A percentile compares a stretch with the other conserved stretches of the same genome.
phyloP scores from a whole-genome alignment of 2,888 invertebrate species.

The Polydrusus pterygomalis region DNA sequence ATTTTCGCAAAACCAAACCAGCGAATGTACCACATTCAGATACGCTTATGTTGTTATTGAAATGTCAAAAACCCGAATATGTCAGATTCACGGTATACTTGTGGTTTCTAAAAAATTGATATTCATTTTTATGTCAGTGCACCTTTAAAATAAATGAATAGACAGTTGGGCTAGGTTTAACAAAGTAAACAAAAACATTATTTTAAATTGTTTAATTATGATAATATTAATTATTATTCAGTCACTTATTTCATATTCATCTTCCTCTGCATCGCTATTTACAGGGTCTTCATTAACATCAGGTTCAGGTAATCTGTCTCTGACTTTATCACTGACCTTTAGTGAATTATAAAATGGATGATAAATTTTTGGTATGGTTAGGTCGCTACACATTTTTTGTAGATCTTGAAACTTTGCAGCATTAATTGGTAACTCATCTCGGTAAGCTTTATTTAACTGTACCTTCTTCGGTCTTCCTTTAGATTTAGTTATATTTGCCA shows the following conservation, averaged over 20 bases:
- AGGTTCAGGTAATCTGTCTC: constrained; percentile 27
- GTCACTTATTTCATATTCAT: not conserved
- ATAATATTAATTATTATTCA: constrained; percentile 12
- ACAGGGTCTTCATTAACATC: not conserved
- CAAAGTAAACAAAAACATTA: not conserved
- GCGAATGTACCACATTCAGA: not conserved
- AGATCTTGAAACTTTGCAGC: constrained; percentile 20
- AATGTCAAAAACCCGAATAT: not conserved
- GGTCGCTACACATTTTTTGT: constrained; percentile 11
- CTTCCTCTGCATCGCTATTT: not conserved
- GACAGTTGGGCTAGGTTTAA: not conserved
- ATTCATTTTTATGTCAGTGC: not conserved
- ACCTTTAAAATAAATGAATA: not conserved
- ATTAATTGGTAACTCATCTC: constrained; percentile 12
- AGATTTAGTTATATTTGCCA: too few species aligned
- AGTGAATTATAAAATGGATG: constrained; percentile 22
- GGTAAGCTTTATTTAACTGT: constrained; percentile 1
- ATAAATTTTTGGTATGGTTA: constrained; percentile 23
- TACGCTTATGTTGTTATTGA: not conserved
- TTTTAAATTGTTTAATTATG: constrained; percentile 10
- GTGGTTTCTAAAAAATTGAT: not conserved
- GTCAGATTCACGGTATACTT: not conserved
- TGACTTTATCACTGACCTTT: constrained; percentile 6
- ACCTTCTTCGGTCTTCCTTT: constrained; percentile 8
- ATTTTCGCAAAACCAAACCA: constrained; percentile 3